Evolutionary conservation across 92 coral and sea anemone genomes (phyloP).

Genomic region (Phymanthus crucifer): DNA sequence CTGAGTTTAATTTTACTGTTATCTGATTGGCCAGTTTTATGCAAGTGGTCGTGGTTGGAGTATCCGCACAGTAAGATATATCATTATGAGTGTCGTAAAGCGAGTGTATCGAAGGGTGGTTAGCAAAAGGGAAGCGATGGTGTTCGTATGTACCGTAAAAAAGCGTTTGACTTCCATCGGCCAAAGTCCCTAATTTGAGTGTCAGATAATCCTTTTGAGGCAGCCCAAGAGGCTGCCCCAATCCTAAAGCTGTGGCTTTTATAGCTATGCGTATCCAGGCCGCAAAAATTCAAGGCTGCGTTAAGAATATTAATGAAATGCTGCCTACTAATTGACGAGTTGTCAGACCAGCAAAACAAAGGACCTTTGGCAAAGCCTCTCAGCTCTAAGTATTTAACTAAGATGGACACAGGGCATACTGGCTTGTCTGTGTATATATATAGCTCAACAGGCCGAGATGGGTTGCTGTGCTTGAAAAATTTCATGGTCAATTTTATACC

Average conservation of each 20-base stretch:
- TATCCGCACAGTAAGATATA: no score
- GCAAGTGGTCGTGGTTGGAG: no score
- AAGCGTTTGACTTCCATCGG: constrained; percentile 36
- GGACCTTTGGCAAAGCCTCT: constrained; percentile 9
- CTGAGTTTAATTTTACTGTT: no score
- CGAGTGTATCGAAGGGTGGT: not conserved
- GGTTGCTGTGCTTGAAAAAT: constrained; percentile 23
- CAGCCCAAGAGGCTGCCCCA: constrained; percentile 20
- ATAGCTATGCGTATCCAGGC: not conserved
- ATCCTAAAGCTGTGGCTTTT: constrained; percentile 5
- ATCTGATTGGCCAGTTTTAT: no score
- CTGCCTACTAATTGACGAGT: constrained; percentile 5
- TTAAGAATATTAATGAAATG: not conserved
- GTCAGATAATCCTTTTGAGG: constrained; percentile 38
- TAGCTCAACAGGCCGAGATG: constrained; percentile 16
- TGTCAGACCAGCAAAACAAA: constrained; percentile 31
- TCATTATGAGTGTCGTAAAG: not conserved
- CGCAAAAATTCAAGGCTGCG: not conserved
- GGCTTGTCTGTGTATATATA: constrained; percentile 12
- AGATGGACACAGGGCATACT: constrained; percentile 23
- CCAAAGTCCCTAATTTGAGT: constrained; percentile 32
- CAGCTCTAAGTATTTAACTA: constrained; percentile 3
- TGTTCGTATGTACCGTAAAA: constrained; percentile 16
- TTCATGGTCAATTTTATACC: constrained; percentile 11
- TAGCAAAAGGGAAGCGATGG: not conserved